A percentile compares a stretch with the other conserved stretches of the same genome.
Conservation (phyloP, 2,113 vertebrate genomes). For the Melanerpes formicivorus region DNA sequence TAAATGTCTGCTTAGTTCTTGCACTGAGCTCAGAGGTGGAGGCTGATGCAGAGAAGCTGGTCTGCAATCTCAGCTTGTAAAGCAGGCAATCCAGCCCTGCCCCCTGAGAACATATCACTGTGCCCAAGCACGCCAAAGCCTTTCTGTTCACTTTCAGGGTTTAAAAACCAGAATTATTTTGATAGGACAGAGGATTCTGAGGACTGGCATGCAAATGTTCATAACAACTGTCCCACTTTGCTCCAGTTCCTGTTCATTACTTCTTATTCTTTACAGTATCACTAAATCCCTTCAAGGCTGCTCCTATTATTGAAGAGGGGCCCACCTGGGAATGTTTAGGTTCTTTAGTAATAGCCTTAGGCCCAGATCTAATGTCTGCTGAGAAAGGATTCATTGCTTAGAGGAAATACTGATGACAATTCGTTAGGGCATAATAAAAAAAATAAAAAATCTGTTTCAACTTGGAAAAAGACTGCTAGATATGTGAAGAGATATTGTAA, state of each 20-base stretch:
- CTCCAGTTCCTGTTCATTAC: constrained; percentile 70
- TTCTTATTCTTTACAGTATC: constrained; percentile 68
- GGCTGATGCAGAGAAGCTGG: background rate
- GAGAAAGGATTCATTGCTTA: constrained; percentile 73
- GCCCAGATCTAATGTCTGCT: constrained; percentile 74
- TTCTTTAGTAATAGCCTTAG: constrained; percentile 74
- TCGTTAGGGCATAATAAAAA: constrained; percentile 58
- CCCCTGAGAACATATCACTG: background rate
- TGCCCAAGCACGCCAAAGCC: constrained; percentile 30
- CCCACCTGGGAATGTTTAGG: constrained; percentile 80
- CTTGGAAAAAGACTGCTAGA: constrained; percentile 65
- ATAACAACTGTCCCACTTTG: constrained; percentile 60
- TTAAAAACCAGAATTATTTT: constrained; percentile 56
- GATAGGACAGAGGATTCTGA: constrained; percentile 36
- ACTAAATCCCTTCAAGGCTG: constrained; percentile 73
- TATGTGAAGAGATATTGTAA: constrained; percentile 73
- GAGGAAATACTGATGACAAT: constrained; percentile 77
- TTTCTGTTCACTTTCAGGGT: constrained; percentile 45
- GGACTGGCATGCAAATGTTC: constrained; percentile 67
- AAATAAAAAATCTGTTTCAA: constrained; percentile 47
- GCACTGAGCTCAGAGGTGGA: background rate
- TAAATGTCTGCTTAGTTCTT: background rate
- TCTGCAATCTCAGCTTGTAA: constrained; percentile 43
- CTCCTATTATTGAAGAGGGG: constrained; percentile 66
- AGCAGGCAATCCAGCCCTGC: background rate